Evolutionary conservation across 2,797 vertebrate species (phyloP).

Genomic region (Notolabrus celidotus): DNA sequence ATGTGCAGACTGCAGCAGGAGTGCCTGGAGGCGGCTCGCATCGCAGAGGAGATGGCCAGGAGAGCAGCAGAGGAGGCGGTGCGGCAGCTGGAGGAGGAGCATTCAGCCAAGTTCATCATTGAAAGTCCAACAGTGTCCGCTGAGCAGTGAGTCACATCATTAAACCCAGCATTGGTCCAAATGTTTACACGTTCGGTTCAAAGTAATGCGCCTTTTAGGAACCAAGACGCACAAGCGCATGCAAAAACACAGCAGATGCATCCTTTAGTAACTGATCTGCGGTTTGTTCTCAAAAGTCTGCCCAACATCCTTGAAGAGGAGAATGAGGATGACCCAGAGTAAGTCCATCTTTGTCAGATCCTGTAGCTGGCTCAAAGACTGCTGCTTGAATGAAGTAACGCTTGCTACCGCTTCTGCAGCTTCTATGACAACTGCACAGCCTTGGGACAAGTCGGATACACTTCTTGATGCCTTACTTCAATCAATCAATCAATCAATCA

Average conservation of each 20-base stretch:
- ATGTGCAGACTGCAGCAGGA: slow-evolving; percentile 74
- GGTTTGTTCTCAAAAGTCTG: slow-evolving; percentile 77
- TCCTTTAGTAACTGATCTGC: slow-evolving; percentile 2
- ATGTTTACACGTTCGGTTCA: not conserved
- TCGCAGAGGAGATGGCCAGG: slow-evolving; percentile 78
- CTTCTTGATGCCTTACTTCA: too few relatives aligned
- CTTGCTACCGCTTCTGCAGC: not conserved
- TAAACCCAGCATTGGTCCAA: not conserved
- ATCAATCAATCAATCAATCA: too few relatives aligned
- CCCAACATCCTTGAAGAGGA: slow-evolving; percentile 87
- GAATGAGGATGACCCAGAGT: slow-evolving; percentile 87
- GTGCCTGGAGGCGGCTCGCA: slow-evolving; percentile 72
- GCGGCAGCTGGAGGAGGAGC: slow-evolving; percentile 76
- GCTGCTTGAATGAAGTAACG: not conserved
- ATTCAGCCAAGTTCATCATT: slow-evolving; percentile 60
- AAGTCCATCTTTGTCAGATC: slow-evolving; percentile 57
- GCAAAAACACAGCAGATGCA: too few relatives aligned
- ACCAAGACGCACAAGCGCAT: too few relatives aligned
- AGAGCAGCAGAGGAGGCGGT: slow-evolving; percentile 77
- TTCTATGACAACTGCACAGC: not conserved
- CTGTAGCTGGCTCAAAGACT: not conserved
- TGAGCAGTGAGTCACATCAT: slow-evolving; percentile 73
- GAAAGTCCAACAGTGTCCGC: slow-evolving; percentile 67
- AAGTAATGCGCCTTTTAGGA: too few relatives aligned
- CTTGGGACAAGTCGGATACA: too few relatives aligned